These are phyloP conservation scores for Schizothorax lantsangensis DNA, from an alignment of 2,797 vertebrate genomes.

Conservation along the genomic window DNA sequence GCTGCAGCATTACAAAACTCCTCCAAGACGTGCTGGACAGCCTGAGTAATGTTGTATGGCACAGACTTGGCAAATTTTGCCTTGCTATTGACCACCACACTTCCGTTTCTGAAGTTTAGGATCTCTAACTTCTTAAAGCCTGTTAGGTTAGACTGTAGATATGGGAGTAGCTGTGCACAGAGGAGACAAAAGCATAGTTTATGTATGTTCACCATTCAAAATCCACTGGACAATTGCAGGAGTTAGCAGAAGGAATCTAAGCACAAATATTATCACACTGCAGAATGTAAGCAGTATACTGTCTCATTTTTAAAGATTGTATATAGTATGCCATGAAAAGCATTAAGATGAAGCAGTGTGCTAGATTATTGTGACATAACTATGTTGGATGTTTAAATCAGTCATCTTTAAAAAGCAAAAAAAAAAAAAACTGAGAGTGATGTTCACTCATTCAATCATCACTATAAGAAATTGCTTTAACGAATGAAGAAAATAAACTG, in stretches of 20 bases:
- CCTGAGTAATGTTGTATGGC: constrained; percentile 90
- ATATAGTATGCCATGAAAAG: not conserved
- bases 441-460: not conserved
- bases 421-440: not conserved
- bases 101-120: constrained; percentile 91
- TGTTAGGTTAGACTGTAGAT: constrained; percentile 88
- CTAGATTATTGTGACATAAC: not conserved
- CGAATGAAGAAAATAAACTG: not conserved
- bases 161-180: constrained; percentile 85
- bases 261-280: not conserved
- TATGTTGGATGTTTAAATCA: not conserved
- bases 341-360: not conserved
- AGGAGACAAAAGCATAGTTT: not conserved
- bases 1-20: constrained; percentile 83
- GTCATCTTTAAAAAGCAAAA: not conserved
- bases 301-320: not conserved
- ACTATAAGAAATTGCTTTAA: not conserved
- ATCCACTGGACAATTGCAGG: not conserved
- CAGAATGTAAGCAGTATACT: not conserved
- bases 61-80: constrained; percentile 86
- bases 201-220: not conserved
- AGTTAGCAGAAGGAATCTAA: constrained; percentile 6
- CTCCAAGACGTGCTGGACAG: constrained; percentile 87
- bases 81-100: constrained; percentile 92
- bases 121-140: constrained; percentile 94